A percentile compares a stretch with the other conserved stretches of the same genome.
Conservation (phyloP, 2,113 vertebrate genomes). For the Sinocyclocheilus anshuiensis region DNA sequence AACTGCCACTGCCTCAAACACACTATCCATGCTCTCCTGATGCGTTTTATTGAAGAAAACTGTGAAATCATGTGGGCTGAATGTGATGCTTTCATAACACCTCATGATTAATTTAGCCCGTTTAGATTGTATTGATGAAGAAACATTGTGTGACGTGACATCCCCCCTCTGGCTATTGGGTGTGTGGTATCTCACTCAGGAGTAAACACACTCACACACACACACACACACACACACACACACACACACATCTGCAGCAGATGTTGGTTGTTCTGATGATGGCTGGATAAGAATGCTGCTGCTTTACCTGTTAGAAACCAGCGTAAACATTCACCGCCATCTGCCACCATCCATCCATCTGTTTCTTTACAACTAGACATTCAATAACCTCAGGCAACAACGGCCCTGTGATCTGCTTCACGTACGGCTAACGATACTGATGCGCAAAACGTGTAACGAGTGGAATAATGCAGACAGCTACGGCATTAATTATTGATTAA, state of each 20-base stretch:
- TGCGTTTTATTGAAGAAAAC: neutral
- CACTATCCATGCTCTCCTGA: no score
- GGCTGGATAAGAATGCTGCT: slow-evolving; percentile 46
- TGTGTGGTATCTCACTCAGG: slow-evolving; percentile 5
- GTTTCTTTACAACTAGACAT: slow-evolving; percentile 48
- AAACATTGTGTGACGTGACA: slow-evolving; percentile 7
- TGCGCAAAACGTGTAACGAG: neutral
- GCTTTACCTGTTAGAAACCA: slow-evolving; percentile 59
- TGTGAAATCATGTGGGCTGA: neutral
- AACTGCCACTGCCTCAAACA: no score
- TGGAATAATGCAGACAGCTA: neutral
- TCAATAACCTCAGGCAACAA: slow-evolving; percentile 54
- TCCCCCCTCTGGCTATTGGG: neutral
- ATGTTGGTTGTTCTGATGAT: slow-evolving; percentile 47
- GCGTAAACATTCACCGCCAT: slow-evolving; percentile 58
- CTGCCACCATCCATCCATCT: slow-evolving; percentile 58
- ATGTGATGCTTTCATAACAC: neutral
- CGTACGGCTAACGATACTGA: neutral
- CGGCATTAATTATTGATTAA: slow-evolving; percentile 6
- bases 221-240: slow-evolving; percentile 6
- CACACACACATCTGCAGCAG: slow-evolving; percentile 41
- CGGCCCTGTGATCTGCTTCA: slow-evolving; percentile 9
- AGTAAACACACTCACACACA: neutral
- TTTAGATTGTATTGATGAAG: slow-evolving; percentile 12
- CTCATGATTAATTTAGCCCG: neutral